phyloP scores from a whole-genome alignment of 2,113 vertebrate genomes.

The Psilopogon haemacephalus region DNA sequence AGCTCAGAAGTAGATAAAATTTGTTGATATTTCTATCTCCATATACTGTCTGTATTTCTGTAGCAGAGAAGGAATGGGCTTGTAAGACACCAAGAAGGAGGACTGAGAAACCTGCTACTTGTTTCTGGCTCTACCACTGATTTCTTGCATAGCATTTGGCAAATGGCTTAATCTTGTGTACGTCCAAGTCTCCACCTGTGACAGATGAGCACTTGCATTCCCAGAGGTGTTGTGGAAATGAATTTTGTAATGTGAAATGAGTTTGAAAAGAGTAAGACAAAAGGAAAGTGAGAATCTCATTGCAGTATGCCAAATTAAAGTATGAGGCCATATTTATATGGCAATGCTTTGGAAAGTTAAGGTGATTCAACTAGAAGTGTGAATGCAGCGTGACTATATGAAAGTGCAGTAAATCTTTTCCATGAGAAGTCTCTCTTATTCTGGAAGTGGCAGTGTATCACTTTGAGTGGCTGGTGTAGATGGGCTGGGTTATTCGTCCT shows the following conservation, averaged over 20 bases:
- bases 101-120: not conserved
- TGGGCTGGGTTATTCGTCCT: not conserved
- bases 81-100: not conserved
- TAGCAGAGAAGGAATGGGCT: not conserved
- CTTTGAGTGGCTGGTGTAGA: not conserved
- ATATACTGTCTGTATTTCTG: not conserved
- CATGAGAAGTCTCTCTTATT: not conserved
- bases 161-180: not conserved
- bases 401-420: not conserved
- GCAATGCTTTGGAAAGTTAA: not conserved
- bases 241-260: not conserved
- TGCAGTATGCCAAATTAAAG: not conserved
- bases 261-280: not conserved
- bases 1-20: not conserved
- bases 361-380: not conserved
- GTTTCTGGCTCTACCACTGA: not conserved
- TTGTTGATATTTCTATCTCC: conserved; percentile 5
- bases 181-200: not conserved
- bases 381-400: not conserved
- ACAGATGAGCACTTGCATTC: not conserved
- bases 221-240: not conserved
- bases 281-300: not conserved
- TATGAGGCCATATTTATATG: not conserved
- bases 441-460: not conserved
- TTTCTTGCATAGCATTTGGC: not conserved